Conservation (phyloP, 2,113 vertebrate species). For the Tamias sibiricus region DNA sequence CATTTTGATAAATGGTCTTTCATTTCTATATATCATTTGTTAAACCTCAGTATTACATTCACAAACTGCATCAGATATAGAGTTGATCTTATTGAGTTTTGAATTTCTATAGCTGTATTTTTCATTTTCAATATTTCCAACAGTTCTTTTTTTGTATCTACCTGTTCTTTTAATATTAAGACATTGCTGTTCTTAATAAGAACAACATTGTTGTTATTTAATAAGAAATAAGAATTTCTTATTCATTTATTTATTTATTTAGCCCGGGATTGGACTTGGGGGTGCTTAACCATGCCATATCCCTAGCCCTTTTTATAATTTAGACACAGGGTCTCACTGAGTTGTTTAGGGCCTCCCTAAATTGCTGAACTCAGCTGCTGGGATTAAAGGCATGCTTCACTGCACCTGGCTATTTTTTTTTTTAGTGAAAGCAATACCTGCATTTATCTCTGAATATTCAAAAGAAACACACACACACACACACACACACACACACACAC, state of each 20-base stretch:
- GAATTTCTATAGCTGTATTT: neutral
- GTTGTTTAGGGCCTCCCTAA: too few relatives aligned
- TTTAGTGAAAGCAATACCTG: neutral
- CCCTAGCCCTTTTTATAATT: too few relatives aligned
- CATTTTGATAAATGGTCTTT: neutral
- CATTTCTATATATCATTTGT: neutral
- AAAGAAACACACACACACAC: neutral
- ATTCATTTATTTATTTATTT: neutral
- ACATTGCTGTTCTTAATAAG: neutral
- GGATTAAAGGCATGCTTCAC: too few relatives aligned
- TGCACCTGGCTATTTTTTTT: neutral
- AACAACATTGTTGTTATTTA: too few relatives aligned
- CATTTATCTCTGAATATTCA: neutral
- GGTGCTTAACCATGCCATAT: too few relatives aligned
- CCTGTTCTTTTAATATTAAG: neutral
- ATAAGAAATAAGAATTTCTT: neutral
- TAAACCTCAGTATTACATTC: neutral
- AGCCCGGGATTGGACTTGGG: too few relatives aligned
- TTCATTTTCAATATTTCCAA: neutral
- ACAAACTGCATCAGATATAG: neutral
- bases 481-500: too few relatives aligned
- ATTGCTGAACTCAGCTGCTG: too few relatives aligned
- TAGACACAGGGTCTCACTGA: too few relatives aligned
- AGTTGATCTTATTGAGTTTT: neutral
- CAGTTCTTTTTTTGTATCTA: neutral